Evolutionary conservation across 2,113 vertebrate species (phyloP).

Genomic region (Nannobrachium achirus): DNA sequence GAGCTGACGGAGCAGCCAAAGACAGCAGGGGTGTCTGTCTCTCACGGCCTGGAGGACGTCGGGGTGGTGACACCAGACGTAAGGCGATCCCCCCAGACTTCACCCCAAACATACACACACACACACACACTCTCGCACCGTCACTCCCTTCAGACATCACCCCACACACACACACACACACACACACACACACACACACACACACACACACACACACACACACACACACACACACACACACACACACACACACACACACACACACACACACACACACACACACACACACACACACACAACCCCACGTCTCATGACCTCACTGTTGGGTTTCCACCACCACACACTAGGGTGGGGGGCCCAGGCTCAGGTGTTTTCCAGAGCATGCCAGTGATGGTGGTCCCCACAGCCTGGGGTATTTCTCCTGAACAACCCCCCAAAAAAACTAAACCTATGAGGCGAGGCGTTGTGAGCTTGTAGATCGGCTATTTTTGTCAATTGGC

Average conservation of each 20-base stretch:
- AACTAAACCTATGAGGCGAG: too few species aligned
- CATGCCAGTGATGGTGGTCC: conserved; percentile 12
- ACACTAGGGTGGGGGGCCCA: too few species aligned
- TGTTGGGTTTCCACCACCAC: conserved; percentile 24
- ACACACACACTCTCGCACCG: conserved; percentile 17
- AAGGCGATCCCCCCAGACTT: conserved; percentile 17
- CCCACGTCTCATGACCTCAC: conserved; percentile 50
- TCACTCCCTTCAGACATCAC: not conserved
- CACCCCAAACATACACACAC: conserved; percentile 24
- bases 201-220: not conserved
- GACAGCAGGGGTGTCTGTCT: not conserved
- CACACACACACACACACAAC: conserved; percentile 14
- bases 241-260: not conserved
- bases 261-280: conserved; percentile 1
- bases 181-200: conserved; percentile 11
- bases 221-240: not conserved
- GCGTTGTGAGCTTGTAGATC: too few species aligned
- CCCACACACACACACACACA: conserved; percentile 1
- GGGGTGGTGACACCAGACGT: conserved; percentile 35
- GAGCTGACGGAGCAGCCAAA: too few species aligned
- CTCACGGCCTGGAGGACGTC: conserved; percentile 7
- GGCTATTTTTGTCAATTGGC: too few species aligned
- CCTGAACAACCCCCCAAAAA: not conserved
- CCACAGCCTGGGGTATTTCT: not conserved
- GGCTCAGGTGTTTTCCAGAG: conserved; percentile 38